Evolutionary conservation across 2,113 vertebrate species (phyloP).

Genomic region (Ia io): DNA sequence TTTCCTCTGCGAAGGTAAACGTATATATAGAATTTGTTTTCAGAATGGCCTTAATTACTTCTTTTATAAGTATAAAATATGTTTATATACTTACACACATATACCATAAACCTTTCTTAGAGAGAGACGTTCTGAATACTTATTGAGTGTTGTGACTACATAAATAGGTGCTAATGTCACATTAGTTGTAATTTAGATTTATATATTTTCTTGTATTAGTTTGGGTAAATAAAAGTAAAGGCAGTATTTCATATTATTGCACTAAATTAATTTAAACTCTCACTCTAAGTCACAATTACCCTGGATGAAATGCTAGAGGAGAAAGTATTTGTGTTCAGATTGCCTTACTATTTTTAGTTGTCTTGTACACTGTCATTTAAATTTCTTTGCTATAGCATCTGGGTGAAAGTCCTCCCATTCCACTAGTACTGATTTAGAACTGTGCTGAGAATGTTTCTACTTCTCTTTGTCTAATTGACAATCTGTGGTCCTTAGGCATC

Average conservation of each 20-base stretch:
- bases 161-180: background rate
- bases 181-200: background rate
- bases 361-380: background rate
- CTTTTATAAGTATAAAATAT: background rate
- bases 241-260: background rate
- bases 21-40: background rate
- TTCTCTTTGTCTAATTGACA: too few species aligned
- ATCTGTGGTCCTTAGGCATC: too few species aligned
- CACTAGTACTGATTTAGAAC: background rate
- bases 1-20: background rate
- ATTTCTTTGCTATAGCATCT: background rate
- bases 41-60: background rate
- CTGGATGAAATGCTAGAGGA: background rate
- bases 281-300: background rate
- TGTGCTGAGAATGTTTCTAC: accelerated
- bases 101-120: background rate
- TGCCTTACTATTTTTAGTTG: background rate
- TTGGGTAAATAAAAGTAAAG: background rate
- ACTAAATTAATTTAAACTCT: background rate
- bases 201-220: background rate
- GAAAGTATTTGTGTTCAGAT: background rate
- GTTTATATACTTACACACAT: background rate
- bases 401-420: background rate
- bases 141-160: background rate
- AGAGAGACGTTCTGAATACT: background rate